Evolutionary conservation across 2,888 invertebrate species (phyloP).

Genomic region (Iselma pallidipennis): DNA sequence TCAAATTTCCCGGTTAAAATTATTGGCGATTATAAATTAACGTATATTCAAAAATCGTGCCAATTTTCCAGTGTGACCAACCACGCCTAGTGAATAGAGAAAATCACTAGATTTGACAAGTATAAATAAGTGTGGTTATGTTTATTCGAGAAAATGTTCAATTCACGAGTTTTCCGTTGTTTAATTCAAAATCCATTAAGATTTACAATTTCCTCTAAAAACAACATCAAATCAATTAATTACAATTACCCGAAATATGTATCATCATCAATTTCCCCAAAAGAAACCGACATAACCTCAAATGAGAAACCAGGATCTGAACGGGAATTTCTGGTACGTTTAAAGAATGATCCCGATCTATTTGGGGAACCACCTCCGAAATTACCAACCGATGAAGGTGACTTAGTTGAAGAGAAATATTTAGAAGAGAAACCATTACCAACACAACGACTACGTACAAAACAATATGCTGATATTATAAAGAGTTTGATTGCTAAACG

Average conservation of each 20-base stretch:
- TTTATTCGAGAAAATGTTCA: background rate
- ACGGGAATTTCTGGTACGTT: conserved; percentile 45
- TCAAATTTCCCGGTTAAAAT: no score
- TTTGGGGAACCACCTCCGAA: conserved; percentile 59
- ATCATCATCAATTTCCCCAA: background rate
- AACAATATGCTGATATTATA: conserved; percentile 72
- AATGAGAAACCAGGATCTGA: conserved; percentile 27
- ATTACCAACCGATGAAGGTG: conserved; percentile 58
- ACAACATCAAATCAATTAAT: background rate
- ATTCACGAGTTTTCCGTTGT: background rate
- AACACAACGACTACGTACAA: conserved; percentile 61
- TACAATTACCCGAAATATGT: background rate
- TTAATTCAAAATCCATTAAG: background rate
- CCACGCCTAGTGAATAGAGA: background rate
- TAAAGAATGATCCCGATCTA: conserved; percentile 60
- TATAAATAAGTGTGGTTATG: background rate
- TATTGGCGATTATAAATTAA: no score
- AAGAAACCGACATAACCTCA: background rate
- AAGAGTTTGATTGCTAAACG: conserved; percentile 67
- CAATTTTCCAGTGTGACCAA: background rate
- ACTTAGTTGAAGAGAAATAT: conserved; percentile 64
- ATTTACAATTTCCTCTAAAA: background rate
- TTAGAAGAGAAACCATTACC: conserved; percentile 57
- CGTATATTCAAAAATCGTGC: background rate
- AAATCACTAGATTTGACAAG: background rate